A percentile compares a stretch with the other conserved stretches of the same genome.
phyloP scores from a whole-genome alignment of 2,888 invertebrate species.

The Ametastegia equiseti region DNA sequence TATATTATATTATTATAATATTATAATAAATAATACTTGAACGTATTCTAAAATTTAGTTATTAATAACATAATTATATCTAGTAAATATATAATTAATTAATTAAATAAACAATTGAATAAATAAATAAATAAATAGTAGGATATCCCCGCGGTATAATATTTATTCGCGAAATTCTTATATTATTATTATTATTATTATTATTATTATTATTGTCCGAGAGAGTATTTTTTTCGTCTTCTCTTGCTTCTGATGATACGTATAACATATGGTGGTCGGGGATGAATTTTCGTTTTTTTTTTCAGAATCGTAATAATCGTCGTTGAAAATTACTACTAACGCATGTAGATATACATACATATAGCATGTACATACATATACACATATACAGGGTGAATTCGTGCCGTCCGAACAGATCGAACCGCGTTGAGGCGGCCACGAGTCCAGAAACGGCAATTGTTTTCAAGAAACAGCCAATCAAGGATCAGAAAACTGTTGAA shows the following conservation, averaged over 20 bases:
- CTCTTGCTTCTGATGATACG: too few species aligned
- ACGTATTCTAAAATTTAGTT: background rate
- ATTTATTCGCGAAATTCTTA: background rate
- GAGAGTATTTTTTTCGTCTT: too few species aligned
- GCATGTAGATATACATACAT: background rate
- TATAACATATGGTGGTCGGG: background rate
- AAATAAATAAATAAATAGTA: too few species aligned
- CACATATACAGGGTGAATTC: background rate
- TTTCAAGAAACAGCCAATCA: too few species aligned
- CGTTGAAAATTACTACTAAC: background rate
- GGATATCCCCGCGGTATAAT: background rate
- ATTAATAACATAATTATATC: too few species aligned
- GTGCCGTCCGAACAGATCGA: too few species aligned
- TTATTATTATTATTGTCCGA: background rate
- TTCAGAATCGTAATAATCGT: background rate
- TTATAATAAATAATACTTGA: too few species aligned
- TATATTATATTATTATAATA: background rate
- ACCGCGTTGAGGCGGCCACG: too few species aligned
- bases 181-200: background rate
- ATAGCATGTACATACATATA: background rate
- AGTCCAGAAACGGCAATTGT: too few species aligned
- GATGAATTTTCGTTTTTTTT: background rate
- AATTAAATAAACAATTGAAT: background rate
- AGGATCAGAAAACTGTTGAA: too few species aligned
- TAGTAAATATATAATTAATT: background rate